These are phyloP conservation scores for Rafetus swinhoei DNA, from an alignment of 2,113 vertebrate genomes.

Conservation along the genomic window DNA sequence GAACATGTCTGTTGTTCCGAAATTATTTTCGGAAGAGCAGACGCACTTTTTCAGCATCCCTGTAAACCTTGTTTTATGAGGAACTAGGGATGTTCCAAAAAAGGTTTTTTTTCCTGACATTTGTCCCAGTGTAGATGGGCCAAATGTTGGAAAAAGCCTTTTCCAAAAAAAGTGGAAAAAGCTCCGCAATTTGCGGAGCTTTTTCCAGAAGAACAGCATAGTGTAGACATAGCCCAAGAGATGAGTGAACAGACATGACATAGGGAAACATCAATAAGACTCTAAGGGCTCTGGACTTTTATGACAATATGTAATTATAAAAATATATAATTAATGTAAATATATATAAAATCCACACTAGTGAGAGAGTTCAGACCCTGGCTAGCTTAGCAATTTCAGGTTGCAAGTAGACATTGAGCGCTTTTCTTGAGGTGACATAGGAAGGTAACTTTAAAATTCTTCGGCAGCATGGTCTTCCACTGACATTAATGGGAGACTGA, in stretches of 20 bases:
- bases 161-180: too few relatives aligned
- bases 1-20: too few relatives aligned
- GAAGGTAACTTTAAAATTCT: not conserved
- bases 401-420: not conserved
- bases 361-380: fast-evolving
- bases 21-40: too few relatives aligned
- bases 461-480: not conserved
- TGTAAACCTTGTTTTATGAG: too few relatives aligned
- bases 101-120: too few relatives aligned
- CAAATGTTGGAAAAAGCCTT: too few relatives aligned
- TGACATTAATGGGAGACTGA: not conserved
- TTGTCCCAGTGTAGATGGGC: too few relatives aligned
- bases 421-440: not conserved
- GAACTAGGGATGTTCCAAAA: too few relatives aligned
- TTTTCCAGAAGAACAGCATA: too few relatives aligned
- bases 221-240: not conserved
- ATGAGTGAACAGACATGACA: not conserved
- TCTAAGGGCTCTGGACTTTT: not conserved
- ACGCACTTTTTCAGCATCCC: too few relatives aligned
- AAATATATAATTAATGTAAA: not conserved
- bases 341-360: not conserved
- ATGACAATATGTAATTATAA: not conserved
- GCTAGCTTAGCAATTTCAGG: not conserved
- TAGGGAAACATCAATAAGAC: not conserved
- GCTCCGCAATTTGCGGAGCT: too few relatives aligned